Base-by-base conservation (phyloP, 2,888 invertebrate species). In the Branchellion lobata region DNA sequence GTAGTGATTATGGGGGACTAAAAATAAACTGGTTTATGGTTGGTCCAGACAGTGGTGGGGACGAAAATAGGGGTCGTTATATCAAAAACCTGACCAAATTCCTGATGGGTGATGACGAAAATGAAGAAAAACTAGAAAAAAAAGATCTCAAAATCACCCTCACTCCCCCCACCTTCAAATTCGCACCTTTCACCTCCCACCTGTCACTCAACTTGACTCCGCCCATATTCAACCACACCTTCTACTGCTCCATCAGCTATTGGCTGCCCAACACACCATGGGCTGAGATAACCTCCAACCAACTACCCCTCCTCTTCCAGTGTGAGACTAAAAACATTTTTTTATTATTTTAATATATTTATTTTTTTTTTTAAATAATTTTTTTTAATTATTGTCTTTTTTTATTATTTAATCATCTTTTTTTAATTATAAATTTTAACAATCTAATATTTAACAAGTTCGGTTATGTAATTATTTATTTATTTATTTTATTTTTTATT, bases 171-270 rank as follows among this genome's bases (percentile, higher is more conserved):
- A 57, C 3, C 21, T 57, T 57, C 3, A 57, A 57, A 57, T 57
- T 57, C 24, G 61, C 61, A n/a, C 21, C 21, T 24, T 57, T 57
- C 21, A 14, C 61, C 21, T 57, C 61, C 24, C 61, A 57, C n/a
- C 61, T 57, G 24, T 57, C 61, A 57, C 5, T 57, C 21, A 57
- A 57, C 3, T n/a, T 57, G 24, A 57, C 61, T 57, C 61, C 61
- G 24, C 21, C 21, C 61, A 57, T 57, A 24, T 57, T 57, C 24
- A 57, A 57, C 24, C 24, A 57, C 24, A 14, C 61, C 24, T n/a
- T 57, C 24, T 57, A 57, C 24, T 57, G 61, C 24, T 3, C 24
- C 3, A 18, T 57, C 24, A 5, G 11, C 61, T 57, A 57, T 57
- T 18, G n/a, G n/a, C 21, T 8, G n/a, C 5, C 14, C 21, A n/a